Base-by-base conservation (phyloP, 1,140 invertebrate genomes). In the Rhynchophorus ferrugineus region DNA sequence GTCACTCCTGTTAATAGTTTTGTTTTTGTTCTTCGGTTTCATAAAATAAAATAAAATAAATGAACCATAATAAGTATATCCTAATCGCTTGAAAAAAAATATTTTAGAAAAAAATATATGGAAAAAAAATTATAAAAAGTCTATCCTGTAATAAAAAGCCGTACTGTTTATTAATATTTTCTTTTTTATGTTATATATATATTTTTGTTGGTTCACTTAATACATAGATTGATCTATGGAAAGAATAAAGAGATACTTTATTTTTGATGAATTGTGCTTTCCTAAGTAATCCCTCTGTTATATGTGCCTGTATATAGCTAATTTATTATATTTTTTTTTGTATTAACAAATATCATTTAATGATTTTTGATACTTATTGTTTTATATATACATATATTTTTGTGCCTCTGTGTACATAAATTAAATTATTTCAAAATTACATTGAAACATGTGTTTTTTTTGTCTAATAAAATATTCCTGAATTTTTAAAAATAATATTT, bases 391-490 rank as follows among this genome's bases (percentile, higher is more conserved):
- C n/a, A n/a, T n/a, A n/a, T n/a, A n/a, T n/a, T n/a, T 47, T 49
- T 54, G 52, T 54, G 52, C 52, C 52, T 29, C 39, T 14, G 52
- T 54, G 52, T 54, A 54, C 52, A 54, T 54, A 54, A 34, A 46
- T 46, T 54, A 46, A 46, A 47, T 44, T 52, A 52, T 52, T 50
- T 44, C n/a, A 37, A 52, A 47, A n/a, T n/a, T n/a, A n/a, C n/a
- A n/a, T n/a, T n/a, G n/a, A n/a, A n/a, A n/a, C n/a, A n/a, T n/a
- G n/a, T n/a, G n/a, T n/a, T n/a, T n/a, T n/a, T n/a, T n/a, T n/a
- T n/a, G n/a, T n/a, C n/a, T n/a, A n/a, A n/a, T n/a, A n/a, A n/a
- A n/a, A n/a, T n/a, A n/a, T n/a, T n/a, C n/a, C n/a, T n/a, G n/a
- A n/a, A n/a, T n/a, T n/a, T n/a, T n/a, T n/a, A n/a, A n/a, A n/a